These are phyloP conservation scores for Chymomyza fuscimana DNA, from an alignment of 2,888 invertebrate genomes.

Conservation along the genomic window DNA sequence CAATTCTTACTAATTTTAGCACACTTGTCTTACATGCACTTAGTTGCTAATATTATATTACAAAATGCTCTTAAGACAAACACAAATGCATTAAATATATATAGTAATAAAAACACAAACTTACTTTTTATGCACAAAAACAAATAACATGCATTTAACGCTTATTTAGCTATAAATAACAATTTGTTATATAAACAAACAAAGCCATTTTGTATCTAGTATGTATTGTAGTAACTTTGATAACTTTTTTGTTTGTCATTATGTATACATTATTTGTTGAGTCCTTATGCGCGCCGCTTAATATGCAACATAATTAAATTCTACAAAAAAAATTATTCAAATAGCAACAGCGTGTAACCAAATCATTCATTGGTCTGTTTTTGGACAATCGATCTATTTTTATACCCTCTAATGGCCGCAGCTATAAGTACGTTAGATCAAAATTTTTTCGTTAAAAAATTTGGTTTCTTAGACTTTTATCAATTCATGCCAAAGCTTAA, in stretches of 20 bases:
- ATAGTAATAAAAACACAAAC: not conserved
- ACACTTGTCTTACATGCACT: conserved; percentile 21
- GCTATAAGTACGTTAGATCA: too few species aligned
- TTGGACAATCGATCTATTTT: too few species aligned
- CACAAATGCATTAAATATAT: not conserved
- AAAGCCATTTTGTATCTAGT: not conserved
- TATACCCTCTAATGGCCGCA: too few species aligned
- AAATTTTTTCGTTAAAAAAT: too few species aligned
- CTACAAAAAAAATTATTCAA: conserved; percentile 22
- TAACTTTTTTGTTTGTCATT: not conserved
- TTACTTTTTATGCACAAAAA: not conserved
- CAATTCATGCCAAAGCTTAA: too few species aligned
- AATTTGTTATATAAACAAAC: not conserved
- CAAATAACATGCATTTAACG: not conserved
- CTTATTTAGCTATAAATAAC: not conserved
- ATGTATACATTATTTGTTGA: not conserved
- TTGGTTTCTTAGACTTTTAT: too few species aligned
- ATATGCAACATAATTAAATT: conserved; percentile 38
- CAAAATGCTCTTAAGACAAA: not conserved
- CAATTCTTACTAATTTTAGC: not conserved
- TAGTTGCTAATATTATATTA: not conserved
- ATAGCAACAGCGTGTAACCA: conserved; percentile 3
- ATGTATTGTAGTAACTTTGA: not conserved
- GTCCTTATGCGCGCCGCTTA: not conserved
- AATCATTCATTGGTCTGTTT: too few species aligned